Percentiles rank a stretch among this genome's conserved stretches.
Evolutionary conservation across 2,797 vertebrate genomes (phyloP).

Genomic region (Sphenopsis melanotis): DNA sequence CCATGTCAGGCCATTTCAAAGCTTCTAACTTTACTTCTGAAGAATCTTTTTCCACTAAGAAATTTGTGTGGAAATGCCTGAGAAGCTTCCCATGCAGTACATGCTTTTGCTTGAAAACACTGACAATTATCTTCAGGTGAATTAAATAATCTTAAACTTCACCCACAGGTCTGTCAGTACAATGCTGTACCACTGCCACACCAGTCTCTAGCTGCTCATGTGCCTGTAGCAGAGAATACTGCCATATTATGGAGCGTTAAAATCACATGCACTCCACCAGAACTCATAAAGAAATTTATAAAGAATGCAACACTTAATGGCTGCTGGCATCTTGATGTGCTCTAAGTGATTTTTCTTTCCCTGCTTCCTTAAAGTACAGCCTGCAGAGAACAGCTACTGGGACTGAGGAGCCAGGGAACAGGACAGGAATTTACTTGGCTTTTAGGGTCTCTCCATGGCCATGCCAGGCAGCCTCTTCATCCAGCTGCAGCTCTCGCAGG

Average conservation of each 20-base stretch:
- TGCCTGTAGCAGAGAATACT: neutral
- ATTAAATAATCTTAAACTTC: neutral
- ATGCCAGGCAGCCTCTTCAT: conserved; percentile 94
- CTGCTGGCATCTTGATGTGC: neutral
- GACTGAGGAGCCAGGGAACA: neutral
- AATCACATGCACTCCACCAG: neutral
- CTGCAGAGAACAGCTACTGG: neutral
- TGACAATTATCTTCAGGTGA: neutral
- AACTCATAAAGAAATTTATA: neutral
- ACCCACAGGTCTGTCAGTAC: neutral
- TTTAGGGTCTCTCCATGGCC: conserved; percentile 95
- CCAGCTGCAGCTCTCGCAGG: conserved; percentile 92
- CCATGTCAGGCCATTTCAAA: neutral
- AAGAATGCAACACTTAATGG: neutral
- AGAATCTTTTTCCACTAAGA: neutral
- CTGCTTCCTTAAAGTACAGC: neutral
- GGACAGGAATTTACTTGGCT: conserved; percentile 87
- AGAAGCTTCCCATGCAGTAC: neutral
- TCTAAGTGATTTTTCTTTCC: neutral
- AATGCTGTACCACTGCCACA: neutral
- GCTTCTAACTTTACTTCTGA: neutral
- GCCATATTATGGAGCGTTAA: neutral
- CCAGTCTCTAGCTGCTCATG: neutral
- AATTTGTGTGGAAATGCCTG: neutral
- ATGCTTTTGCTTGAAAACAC: neutral